Conservation (phyloP, 2,113 vertebrate species). For the Glareola pratincola region DNA sequence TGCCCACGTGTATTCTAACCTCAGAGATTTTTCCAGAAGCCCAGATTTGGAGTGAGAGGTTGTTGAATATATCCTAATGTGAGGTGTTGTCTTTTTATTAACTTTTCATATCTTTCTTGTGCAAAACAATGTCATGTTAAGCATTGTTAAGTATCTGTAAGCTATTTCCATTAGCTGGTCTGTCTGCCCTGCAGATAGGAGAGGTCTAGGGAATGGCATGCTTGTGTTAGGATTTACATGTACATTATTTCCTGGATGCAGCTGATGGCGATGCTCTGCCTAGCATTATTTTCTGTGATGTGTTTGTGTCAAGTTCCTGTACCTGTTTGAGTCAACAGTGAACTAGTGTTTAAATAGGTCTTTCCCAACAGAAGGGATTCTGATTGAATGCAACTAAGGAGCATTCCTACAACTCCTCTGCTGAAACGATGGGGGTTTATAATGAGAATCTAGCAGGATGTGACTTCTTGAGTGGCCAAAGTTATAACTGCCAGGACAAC, state of each 20-base stretch:
- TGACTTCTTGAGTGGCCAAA: not conserved
- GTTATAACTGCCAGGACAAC: not conserved
- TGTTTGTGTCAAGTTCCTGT: not conserved
- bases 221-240: not conserved
- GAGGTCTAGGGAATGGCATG: not conserved
- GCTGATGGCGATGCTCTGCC: not conserved
- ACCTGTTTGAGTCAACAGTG: not conserved
- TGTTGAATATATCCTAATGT: not conserved
- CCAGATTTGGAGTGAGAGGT: not conserved
- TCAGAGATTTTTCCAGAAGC: not conserved
- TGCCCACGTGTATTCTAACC: not conserved
- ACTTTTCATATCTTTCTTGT: not conserved
- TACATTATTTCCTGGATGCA: not conserved
- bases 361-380: not conserved
- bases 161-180: not conserved
- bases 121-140: not conserved
- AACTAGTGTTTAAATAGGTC: not conserved
- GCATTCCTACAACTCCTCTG: not conserved
- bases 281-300: not conserved
- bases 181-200: not conserved
- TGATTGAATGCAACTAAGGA: not conserved
- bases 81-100: not conserved
- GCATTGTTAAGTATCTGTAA: not conserved
- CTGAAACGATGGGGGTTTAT: not conserved
- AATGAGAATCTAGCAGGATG: not conserved